A percentile compares a stretch with the other conserved stretches of the same genome.
phyloP scores from a whole-genome alignment of 2,797 vertebrate species.

The Mus caroli region DNA sequence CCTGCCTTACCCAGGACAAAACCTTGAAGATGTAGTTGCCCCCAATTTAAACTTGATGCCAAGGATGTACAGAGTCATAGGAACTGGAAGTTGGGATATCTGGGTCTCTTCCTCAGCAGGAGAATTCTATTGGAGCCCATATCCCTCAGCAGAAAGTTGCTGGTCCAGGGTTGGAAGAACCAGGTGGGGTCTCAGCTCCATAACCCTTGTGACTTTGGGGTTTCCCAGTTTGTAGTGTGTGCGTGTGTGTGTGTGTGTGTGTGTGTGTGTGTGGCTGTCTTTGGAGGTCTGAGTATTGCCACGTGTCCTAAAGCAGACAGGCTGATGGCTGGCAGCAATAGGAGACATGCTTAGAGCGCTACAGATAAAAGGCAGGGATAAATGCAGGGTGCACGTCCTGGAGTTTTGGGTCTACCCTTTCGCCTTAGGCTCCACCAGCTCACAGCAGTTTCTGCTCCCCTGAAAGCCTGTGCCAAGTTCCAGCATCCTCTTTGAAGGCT shows the following conservation, averaged over 20 bases:
- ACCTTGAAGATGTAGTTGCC: constrained; percentile 8
- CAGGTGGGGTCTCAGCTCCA: background rate
- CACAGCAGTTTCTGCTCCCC: constrained; percentile 39
- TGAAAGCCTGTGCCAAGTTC: constrained; percentile 41
- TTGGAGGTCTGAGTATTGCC: constrained; percentile 46
- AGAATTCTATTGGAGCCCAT: background rate
- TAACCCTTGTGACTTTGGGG: constrained; percentile 8
- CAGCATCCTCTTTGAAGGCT: constrained; percentile 54
- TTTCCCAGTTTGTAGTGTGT: background rate
- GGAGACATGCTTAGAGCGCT: constrained; percentile 22
- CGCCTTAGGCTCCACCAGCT: background rate
- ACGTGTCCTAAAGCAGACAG: constrained; percentile 55
- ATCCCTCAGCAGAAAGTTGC: background rate
- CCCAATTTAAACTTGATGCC: background rate
- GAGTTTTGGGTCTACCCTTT: constrained; percentile 23
- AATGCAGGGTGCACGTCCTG: constrained; percentile 41
- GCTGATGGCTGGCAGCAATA: constrained; percentile 13
- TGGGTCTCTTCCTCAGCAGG: constrained; percentile 14
- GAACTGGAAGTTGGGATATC: background rate
- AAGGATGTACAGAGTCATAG: background rate
- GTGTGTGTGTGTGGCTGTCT: background rate
- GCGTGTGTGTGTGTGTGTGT: background rate
- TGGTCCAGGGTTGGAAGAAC: background rate
- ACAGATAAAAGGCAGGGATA: constrained; percentile 70
- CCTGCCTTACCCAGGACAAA: constrained; percentile 19